Evolutionary conservation across 1,140 invertebrate species (phyloP).

Genomic region (Drosophila kurseongensis): DNA sequence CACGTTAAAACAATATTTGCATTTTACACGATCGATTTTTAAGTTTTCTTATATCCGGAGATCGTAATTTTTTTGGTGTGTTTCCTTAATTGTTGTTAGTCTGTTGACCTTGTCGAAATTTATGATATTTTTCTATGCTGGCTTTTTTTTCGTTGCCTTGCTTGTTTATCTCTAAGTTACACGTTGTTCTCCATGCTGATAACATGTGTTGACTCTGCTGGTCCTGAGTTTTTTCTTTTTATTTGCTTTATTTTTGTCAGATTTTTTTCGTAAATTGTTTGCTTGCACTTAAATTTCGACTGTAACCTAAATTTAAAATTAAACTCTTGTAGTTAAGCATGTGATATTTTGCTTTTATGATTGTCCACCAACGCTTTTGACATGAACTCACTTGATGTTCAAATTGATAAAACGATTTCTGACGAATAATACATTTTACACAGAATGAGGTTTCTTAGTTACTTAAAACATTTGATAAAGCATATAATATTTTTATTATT

Average conservation of each 20-base stretch:
- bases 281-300: conserved; percentile 25
- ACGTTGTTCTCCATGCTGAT: conserved; percentile 49
- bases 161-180: conserved; percentile 73
- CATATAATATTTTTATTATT: not conserved
- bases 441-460: too few species aligned
- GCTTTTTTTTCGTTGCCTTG: conserved; percentile 30
- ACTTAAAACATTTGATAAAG: too few species aligned
- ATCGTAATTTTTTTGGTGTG: conserved; percentile 35
- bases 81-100: conserved; percentile 68
- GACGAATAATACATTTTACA: too few species aligned
- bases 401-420: too few species aligned
- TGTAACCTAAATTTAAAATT: conserved; percentile 31
- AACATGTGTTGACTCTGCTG: conserved; percentile 53
- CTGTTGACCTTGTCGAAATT: conserved; percentile 77
- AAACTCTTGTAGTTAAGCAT: conserved; percentile 2
- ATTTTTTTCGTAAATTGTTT: conserved; percentile 30
- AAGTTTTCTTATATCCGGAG: conserved; percentile 18
- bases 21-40: conserved; percentile 4
- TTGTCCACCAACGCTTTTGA: too few species aligned
- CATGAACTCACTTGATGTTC: not conserved
- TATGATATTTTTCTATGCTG: conserved; percentile 57
- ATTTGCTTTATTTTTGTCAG: conserved; percentile 26
- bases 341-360: conserved; percentile 1
- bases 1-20: conserved; percentile 65
- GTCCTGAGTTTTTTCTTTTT: conserved; percentile 20